phyloP scores from a whole-genome alignment of 2,888 invertebrate species.

The Melieria omissa region DNA sequence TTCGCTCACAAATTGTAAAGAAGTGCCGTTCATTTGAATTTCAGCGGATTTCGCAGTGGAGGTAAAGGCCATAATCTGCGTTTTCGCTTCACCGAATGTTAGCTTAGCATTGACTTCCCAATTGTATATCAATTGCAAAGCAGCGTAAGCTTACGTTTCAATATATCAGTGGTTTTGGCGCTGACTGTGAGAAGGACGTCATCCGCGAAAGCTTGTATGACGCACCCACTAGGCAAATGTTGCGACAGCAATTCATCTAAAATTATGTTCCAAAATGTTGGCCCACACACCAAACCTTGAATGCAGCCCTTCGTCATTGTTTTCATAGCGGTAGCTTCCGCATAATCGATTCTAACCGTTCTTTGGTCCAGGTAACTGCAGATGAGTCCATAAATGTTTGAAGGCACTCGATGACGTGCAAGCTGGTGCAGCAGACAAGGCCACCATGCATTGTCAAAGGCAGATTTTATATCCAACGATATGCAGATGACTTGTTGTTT shows the following conservation, averaged over 20 bases:
- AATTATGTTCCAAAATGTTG: too few species aligned
- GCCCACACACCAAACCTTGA: not conserved
- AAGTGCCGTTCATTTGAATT: not conserved
- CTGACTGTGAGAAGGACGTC: not conserved
- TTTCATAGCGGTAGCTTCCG: not conserved
- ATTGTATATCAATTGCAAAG: not conserved
- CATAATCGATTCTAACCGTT: constrained; percentile 7
- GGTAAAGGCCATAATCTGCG: not conserved
- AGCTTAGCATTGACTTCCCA: not conserved
- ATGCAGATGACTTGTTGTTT: not conserved
- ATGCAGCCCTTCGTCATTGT: not conserved
- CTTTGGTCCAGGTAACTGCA: not conserved
- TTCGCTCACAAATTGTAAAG: not conserved
- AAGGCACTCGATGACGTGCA: not conserved
- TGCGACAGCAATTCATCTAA: not conserved
- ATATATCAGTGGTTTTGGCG: not conserved
- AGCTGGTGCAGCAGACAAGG: not conserved
- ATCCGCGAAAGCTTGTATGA: constrained; percentile 1
- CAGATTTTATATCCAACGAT: constrained; percentile 12
- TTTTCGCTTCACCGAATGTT: not conserved
- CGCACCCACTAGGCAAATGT: not conserved
- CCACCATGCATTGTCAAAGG: constrained; percentile 17
- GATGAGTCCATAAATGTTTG: constrained; percentile 5
- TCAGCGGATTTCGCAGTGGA: not conserved
- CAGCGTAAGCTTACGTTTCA: not conserved